Base-by-base conservation (phyloP, 2,797 vertebrate species). In the Nannoperca obscura region DNA sequence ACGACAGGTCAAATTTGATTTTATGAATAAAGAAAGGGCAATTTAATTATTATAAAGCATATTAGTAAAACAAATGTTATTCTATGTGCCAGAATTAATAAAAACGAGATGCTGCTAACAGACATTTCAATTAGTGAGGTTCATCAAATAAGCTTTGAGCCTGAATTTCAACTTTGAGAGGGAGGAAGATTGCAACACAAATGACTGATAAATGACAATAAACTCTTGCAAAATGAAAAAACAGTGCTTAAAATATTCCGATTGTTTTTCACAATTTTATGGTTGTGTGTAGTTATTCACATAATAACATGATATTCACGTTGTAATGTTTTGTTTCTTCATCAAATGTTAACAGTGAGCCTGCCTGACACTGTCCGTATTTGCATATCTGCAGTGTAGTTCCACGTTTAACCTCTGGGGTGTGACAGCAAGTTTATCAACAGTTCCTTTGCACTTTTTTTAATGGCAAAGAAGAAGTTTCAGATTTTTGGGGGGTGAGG, bases 381-480 rank as follows among this genome's bases (percentile, higher is more conserved):
- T 88, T 78, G 68, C 67, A 89, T 68, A 79, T 90, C 86, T 86
- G 87, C 77, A 76, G 59, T 93, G 90, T 20, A 91, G 68, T 94
- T 62, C 76, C 78, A 0, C 22, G 1, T 65, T 85, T 64, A 0
- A 0, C 92, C 94, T 71, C 88, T 84, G 61, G 93, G 89, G 82
- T 86, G 93, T 91, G 90, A 88, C 91, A 90, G 78, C 61, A 83
- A 88, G 82, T 88, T 85, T 72, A 80, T 79, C 74, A 81, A 84
- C 89, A 84, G 82, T 85, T 89, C 66, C 54, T 58, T 77, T 44
- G 81, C 83, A 85, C 86, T 91, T 89, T 74, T 80, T 74, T 86
- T 80, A 76, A 87, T 82, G 84, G 77, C 82, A 87, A 32, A 88
- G 94, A 93, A 94, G 93, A 93, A 94, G 93, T 87, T 92, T 92